phyloP scores from a whole-genome alignment of 2,113 vertebrate genomes.

The Probosciger aterrimus region DNA sequence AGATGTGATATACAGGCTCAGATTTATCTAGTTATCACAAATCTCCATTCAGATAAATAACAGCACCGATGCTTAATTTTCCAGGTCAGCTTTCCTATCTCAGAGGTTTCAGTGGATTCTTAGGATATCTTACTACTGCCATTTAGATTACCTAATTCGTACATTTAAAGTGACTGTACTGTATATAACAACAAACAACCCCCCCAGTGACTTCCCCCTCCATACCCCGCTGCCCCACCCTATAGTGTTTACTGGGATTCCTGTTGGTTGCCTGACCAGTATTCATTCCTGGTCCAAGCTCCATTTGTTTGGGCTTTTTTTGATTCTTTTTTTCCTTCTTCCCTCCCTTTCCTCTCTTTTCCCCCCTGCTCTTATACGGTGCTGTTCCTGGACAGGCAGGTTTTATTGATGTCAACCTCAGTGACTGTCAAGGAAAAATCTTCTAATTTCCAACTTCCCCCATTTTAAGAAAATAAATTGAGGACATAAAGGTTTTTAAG shows the following conservation, averaged over 20 bases:
- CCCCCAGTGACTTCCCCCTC: accelerated
- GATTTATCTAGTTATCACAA: neutral
- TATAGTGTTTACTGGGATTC: neutral
- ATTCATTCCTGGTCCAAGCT: neutral
- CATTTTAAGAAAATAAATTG: conserved; percentile 42
- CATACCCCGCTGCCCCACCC: neutral
- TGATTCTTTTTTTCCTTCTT: neutral
- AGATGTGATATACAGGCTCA: neutral
- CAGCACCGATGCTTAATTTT: neutral
- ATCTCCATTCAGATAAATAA: neutral
- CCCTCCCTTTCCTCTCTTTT: too few species aligned
- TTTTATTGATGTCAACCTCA: conserved; percentile 27
- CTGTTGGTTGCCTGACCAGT: neutral
- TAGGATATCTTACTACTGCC: neutral
- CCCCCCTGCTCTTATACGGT: neutral
- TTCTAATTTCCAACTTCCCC: neutral
- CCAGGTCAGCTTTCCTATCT: neutral
- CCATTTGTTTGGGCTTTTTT: neutral
- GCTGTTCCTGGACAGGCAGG: neutral
- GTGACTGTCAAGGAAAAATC: conserved; percentile 3
- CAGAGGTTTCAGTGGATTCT: neutral
- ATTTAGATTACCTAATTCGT: neutral
- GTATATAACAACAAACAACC: accelerated
- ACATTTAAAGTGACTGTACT: neutral
- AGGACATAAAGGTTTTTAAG: conserved; percentile 26